Evolutionary conservation across 2,888 invertebrate species (phyloP).

Genomic region (Meghimatium bilineatum): DNA sequence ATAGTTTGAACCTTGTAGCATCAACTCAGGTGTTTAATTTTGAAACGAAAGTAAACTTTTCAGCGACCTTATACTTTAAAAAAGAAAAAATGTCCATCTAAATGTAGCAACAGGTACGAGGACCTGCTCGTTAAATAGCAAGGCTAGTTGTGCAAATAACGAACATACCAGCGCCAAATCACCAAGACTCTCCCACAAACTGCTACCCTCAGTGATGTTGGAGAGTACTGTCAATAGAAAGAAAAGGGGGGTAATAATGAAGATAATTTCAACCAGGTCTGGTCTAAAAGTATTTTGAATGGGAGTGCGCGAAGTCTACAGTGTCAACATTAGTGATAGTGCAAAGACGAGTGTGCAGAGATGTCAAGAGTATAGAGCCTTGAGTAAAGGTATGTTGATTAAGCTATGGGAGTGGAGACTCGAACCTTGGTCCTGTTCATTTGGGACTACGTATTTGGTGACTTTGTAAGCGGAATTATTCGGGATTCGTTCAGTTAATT

Average conservation of each 20-base stretch:
- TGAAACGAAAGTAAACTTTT: constrained; percentile 27
- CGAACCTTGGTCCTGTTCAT: constrained; percentile 38
- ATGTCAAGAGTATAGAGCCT: neutral
- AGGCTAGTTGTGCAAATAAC: constrained; percentile 22
- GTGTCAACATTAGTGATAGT: constrained; percentile 24
- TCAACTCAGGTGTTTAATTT: neutral
- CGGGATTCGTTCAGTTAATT: neutral
- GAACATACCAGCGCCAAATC: constrained; percentile 6
- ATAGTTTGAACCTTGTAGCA: neutral
- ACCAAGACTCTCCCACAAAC: neutral
- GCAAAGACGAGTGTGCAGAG: neutral
- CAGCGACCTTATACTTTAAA: neutral
- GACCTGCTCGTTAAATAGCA: constrained; percentile 14
- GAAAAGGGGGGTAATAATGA: neutral
- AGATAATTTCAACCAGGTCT: neutral
- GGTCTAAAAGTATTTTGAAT: constrained; percentile 10
- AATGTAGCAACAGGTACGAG: constrained; percentile 19
- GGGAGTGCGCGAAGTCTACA: neutral
- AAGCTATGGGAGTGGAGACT: constrained; percentile 9
- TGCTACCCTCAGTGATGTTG: neutral
- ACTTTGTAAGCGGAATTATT: neutral
- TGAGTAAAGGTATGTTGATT: neutral
- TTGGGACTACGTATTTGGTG: neutral
- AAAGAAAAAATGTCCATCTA: constrained; percentile 1
- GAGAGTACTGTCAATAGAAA: neutral